Base-by-base conservation (phyloP, 2,888 invertebrate genomes). In the Tetragonula carbonaria region DNA sequence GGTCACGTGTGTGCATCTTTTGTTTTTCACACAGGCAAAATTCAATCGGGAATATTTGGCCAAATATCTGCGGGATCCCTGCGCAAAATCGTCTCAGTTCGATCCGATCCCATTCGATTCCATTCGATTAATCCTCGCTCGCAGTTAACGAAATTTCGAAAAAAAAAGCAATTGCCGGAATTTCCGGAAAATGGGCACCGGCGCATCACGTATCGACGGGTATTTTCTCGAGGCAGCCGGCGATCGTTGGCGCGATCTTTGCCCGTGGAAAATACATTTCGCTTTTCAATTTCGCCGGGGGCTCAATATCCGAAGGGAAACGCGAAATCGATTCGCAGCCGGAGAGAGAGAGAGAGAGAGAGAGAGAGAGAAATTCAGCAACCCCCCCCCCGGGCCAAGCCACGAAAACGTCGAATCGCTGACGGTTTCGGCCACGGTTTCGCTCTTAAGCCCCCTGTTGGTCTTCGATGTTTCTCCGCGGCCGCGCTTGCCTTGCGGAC, bases 251-350 rank as follows among this genome's bases (percentile, higher is more conserved):
- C 38, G 51, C 50, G n/a, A 67, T 78, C 62, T 50, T 77, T 70
- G 66, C 67, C 78, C 70, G 51, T 74, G 51, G 57, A 82, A 45
- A 67, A 71, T 66, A 50, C 50, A 62, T 78, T 63, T 71, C 66
- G 72, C 57, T 72, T 75, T 78, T 74, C 78, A 84, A 78, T 84
- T 78, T 75, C 74, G 53, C 14, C 74, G 33, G 33, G 11, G 57
- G 72, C 72, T 78, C 67, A 33, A 82, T 78, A 82, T 78, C 82
- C 70, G 63, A 53, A 11, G 74, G 71, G 53, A 23, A 59, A 59
- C 57, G 57, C n/a, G n/a, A 45, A 53, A 57, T 38, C 57, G 55
- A 62, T 62, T 62, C 45, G 45, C 59, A 33, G 45, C 8, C 8
- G 0, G 8, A 38, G 45, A 45, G 45, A 45, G 45, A 45, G 11